Percentiles rank a stretch among this genome's conserved stretches.
Conservation (phyloP, 2,797 vertebrate genomes). For the Melanotaenia trifasciata region DNA sequence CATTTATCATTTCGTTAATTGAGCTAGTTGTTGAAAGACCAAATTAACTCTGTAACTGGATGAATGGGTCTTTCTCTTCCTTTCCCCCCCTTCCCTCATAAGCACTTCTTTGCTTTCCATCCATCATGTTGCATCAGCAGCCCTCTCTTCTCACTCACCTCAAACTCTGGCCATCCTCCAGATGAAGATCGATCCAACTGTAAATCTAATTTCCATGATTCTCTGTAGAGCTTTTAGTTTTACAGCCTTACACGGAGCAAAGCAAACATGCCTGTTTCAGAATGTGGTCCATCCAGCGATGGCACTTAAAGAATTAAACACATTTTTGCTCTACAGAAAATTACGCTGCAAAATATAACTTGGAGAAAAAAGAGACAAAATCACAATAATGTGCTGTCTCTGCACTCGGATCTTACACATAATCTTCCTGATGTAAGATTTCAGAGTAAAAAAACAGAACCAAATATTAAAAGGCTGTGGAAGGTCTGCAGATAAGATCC, state of each 20-base stretch:
- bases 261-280: constrained; percentile 69
- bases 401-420: constrained; percentile 25
- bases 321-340: constrained; percentile 15
- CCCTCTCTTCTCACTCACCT: constrained; percentile 63
- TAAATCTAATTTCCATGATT: constrained; percentile 82
- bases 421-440: constrained; percentile 44
- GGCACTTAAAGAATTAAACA: constrained; percentile 23
- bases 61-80: constrained; percentile 27
- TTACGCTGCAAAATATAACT: constrained; percentile 4
- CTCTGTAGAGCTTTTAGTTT: constrained; percentile 82
- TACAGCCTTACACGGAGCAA: constrained; percentile 68
- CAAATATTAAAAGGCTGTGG: constrained; percentile 46
- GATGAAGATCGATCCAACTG: constrained; percentile 72
- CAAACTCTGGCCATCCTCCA: constrained; percentile 74
- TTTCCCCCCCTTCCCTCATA: constrained; percentile 43
- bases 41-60: constrained; percentile 48
- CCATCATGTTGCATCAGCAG: constrained; percentile 69
- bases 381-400: constrained; percentile 12
- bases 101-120: constrained; percentile 74
- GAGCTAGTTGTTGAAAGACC: constrained; percentile 46
- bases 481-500: constrained; percentile 33
- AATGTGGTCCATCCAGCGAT: constrained; percentile 15
- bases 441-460: constrained; percentile 29
- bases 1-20: constrained; percentile 59
- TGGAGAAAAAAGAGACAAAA: neutral